Evolutionary conservation across 2,797 vertebrate species (phyloP), one percentile per base, ranked within the genome.

Genomic region (Sylvia borin): DNA sequence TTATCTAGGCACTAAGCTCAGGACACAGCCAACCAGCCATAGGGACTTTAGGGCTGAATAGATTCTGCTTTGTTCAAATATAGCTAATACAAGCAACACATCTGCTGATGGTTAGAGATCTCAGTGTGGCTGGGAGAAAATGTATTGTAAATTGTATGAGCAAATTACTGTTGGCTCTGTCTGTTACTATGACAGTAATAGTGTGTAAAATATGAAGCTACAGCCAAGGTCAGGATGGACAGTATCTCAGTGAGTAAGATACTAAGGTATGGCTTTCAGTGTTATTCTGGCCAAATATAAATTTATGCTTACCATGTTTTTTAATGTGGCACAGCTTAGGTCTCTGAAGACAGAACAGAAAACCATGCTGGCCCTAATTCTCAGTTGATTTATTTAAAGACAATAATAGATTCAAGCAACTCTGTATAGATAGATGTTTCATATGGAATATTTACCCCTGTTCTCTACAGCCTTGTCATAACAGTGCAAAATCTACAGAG

Each of bases 101-200:
- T 98, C 97, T 98, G 97, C 95, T 97, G 96, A 70, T 96, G 91
- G 93, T 98, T 98, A 98, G 96, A 94, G 85, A 96, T 85, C 95
- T 97, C 94, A 96, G 88, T 66, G 91, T 97, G 95, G 92, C 91
- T 97, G 93, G 94, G 91, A 97, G 92, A 96, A 93, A 98, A 96
- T 88, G 93, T 97, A 95, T 91, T 96, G 93, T 97, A 96, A 96
- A 96, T 93, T 97, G 96, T 96, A 97, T 75, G 92, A 96, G 91
- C 93, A 96, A 97, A 97, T 97, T 96, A 96, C 96, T 95, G 90
- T 73, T 96, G 96, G 95, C 89, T 96, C 84, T 95, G 73, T 90
- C 74, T 95, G 87, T 96, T 95, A 87, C 82, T 94, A 34, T 96
- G 92, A 95, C 92, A 92, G 95, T 93, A 95, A 97, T 96, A 87